These are phyloP conservation scores for Auanema freiburgensis DNA, from an alignment of 2,888 invertebrate genomes.

Conservation along the genomic window DNA sequence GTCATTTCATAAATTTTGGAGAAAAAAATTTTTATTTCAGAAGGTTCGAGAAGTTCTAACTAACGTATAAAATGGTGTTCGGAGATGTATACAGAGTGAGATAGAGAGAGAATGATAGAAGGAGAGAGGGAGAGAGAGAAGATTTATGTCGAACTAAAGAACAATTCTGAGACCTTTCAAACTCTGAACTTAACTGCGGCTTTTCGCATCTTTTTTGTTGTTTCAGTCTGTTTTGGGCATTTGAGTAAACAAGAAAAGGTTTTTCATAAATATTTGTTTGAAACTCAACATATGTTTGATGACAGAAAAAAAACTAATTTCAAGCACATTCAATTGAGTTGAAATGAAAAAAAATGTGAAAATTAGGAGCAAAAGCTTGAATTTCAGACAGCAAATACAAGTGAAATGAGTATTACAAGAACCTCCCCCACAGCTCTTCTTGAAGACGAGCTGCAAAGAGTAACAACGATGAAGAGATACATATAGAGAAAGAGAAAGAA, in stretches of 20 bases:
- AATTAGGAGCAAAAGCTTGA: constrained; percentile 12
- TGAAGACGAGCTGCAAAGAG: not conserved
- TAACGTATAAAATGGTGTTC: not conserved
- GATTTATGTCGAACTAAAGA: constrained; percentile 22
- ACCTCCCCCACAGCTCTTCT: not conserved
- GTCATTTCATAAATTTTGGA: constrained; percentile 12
- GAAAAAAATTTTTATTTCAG: constrained; percentile 55
- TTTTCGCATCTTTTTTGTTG: constrained; percentile 14
- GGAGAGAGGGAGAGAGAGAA: constrained; percentile 19
- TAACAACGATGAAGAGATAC: not conserved
- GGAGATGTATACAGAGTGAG: not conserved
- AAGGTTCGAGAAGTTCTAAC: constrained; percentile 47
- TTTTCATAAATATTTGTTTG: constrained; percentile 7
- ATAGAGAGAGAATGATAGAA: constrained; percentile 3
- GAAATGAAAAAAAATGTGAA: not conserved
- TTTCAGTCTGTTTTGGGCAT: not conserved
- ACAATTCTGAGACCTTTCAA: constrained; percentile 5
- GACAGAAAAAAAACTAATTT: not conserved
- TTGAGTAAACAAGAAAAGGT: constrained; percentile 8
- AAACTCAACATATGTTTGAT: not conserved
- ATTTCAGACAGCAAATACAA: not conserved
- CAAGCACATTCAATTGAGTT: constrained; percentile 1
- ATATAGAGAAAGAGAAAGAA: constrained; percentile 3
- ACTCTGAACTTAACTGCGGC: constrained; percentile 20
- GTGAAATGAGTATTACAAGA: constrained; percentile 5